phyloP scores from a whole-genome alignment of 2,113 vertebrate genomes.

The Scomber scombrus region DNA sequence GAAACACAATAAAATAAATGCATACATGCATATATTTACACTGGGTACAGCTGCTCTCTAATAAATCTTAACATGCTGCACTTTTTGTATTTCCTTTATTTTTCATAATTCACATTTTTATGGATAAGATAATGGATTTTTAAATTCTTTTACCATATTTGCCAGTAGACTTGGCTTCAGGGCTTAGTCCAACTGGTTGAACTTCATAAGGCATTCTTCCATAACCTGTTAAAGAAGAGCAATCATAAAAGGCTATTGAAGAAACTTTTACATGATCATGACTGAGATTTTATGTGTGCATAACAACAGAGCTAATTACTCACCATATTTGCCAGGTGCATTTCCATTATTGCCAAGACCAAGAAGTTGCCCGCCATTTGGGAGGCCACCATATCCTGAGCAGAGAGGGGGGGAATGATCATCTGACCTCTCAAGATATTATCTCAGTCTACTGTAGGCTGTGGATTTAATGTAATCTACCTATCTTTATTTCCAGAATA shows the following conservation, averaged over 20 bases:
- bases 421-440: neutral
- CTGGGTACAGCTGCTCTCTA: no score
- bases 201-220: constrained; percentile 74
- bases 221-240: constrained; percentile 59
- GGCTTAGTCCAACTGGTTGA: constrained; percentile 64
- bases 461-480: neutral
- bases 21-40: neutral
- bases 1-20: neutral
- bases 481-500: no score
- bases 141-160: constrained; percentile 70
- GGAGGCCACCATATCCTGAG: constrained; percentile 65
- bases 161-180: constrained; percentile 59
- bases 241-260: neutral
- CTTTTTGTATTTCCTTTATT: no score
- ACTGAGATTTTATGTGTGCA: neutral
- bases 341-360: constrained; percentile 57
- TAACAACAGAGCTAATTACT: neutral
- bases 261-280: neutral
- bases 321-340: constrained; percentile 67
- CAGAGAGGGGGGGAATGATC: neutral
- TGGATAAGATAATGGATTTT: neutral
- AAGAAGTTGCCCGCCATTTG: constrained; percentile 56
- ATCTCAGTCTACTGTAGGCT: neutral
- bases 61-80: no score
- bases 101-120: no score